phyloP scores from a whole-genome alignment of 1,140 invertebrate genomes.

The Globodera ellingtonae region DNA sequence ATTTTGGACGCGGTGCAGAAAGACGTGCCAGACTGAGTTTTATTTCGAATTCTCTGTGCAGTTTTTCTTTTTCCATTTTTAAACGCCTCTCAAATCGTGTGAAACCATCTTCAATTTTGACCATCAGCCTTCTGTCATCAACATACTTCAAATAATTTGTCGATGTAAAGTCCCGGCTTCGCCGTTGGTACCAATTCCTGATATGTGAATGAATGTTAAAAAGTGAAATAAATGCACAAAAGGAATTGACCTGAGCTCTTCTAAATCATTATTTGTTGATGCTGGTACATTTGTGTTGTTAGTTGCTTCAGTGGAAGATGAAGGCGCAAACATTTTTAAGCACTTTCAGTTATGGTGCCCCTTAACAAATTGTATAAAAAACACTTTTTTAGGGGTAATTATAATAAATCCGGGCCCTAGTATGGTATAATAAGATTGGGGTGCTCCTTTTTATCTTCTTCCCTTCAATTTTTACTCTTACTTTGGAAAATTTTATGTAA shows the following conservation, averaged over 20 bases:
- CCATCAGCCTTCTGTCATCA: not conserved
- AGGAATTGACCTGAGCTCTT: conserved; percentile 1
- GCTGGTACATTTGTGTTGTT: not conserved
- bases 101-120: not conserved
- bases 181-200: conserved; percentile 20
- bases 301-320: not conserved
- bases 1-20: not conserved
- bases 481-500: no score
- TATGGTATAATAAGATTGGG: no score
- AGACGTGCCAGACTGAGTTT: not conserved
- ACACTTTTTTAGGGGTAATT: no score
- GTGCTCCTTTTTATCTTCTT: no score
- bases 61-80: not conserved
- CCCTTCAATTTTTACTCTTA: no score
- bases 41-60: conserved; percentile 13
- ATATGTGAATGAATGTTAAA: not conserved
- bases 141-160: conserved; percentile 19
- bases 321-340: not conserved
- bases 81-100: not conserved
- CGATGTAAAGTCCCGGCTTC: conserved; percentile 23
- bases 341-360: no score
- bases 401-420: no score
- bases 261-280: not conserved
- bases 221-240: not conserved
- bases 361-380: no score